Conservation (phyloP, 1,140 invertebrate genomes). For the Eumeta japonica region DNA sequence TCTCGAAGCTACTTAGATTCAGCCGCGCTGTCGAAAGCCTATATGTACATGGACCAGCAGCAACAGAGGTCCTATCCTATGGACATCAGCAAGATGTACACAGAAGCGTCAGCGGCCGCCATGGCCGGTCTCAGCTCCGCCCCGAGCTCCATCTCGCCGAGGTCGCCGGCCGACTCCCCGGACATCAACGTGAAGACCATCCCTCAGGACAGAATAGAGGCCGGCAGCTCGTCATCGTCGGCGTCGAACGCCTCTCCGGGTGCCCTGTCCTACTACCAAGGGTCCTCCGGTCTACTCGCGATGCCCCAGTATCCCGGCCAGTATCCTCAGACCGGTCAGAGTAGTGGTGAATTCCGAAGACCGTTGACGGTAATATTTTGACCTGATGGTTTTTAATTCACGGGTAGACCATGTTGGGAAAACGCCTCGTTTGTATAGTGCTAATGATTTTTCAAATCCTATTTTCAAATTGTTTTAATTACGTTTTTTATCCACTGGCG, state of each 20-base stretch:
- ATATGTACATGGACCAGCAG: constrained; percentile 78
- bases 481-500: too few relatives aligned
- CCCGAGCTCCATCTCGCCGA: constrained; percentile 52
- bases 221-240: constrained; percentile 60
- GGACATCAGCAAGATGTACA: constrained; percentile 72
- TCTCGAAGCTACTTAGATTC: constrained; percentile 72
- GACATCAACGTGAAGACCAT: constrained; percentile 56
- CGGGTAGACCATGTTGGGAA: too few relatives aligned
- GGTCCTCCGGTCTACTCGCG: constrained; percentile 58
- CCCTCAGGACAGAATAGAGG: constrained; percentile 57
- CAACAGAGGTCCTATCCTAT: constrained; percentile 59
- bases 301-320: constrained; percentile 67
- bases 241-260: constrained; percentile 65
- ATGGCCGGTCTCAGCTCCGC: constrained; percentile 43
- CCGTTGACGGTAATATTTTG: constrained; percentile 85
- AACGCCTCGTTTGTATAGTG: constrained; percentile 17
- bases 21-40: constrained; percentile 74
- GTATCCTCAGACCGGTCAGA: constrained; percentile 54
- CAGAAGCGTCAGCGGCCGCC: constrained; percentile 47
- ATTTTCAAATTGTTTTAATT: neutral
- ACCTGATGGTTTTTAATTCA: constrained; percentile 65
- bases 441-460: constrained; percentile 8
- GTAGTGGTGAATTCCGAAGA: constrained; percentile 69
- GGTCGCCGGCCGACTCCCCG: constrained; percentile 64
- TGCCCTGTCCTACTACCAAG: constrained; percentile 64